Evolutionary conservation across 2,888 invertebrate species (phyloP).

Genomic region (Pterobdella sp.): DNA sequence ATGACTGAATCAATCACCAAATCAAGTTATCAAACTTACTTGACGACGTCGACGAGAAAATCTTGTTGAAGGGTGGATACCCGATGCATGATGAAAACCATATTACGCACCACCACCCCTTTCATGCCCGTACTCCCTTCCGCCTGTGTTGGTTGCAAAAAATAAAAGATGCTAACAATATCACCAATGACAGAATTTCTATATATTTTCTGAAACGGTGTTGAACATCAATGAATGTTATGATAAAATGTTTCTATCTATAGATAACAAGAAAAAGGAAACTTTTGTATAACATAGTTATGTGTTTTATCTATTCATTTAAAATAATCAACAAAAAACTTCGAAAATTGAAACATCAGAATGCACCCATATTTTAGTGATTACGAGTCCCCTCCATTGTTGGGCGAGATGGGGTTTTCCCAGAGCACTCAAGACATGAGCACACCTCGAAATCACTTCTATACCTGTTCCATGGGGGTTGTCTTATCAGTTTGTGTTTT

Average conservation of each 20-base stretch:
- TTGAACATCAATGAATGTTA: no score
- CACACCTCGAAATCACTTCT: not conserved
- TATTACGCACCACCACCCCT: not conserved
- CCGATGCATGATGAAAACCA: conserved; percentile 3
- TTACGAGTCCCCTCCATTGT: conserved; percentile 22
- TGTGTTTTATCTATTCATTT: no score
- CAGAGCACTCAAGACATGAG: conserved; percentile 11
- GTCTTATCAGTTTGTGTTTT: no score
- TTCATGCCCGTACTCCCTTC: not conserved
- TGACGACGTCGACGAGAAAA: not conserved
- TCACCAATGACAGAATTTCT: no score
- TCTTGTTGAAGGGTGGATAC: not conserved
- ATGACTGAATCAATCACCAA: not conserved
- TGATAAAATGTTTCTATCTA: no score
- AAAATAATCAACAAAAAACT: no score
- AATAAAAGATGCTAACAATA: no score
- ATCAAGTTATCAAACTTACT: not conserved
- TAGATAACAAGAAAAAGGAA: no score
- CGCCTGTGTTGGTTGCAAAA: not conserved
- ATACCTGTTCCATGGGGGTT: not conserved
- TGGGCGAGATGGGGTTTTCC: conserved; percentile 23
- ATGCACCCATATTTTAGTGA: conserved; percentile 22
- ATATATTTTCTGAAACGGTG: no score
- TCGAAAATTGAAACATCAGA: not conserved
- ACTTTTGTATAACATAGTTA: no score